Evolutionary conservation across 2,888 invertebrate species (phyloP), one percentile per base, ranked within the genome.

Genomic region (Cerastis rubricosa): DNA sequence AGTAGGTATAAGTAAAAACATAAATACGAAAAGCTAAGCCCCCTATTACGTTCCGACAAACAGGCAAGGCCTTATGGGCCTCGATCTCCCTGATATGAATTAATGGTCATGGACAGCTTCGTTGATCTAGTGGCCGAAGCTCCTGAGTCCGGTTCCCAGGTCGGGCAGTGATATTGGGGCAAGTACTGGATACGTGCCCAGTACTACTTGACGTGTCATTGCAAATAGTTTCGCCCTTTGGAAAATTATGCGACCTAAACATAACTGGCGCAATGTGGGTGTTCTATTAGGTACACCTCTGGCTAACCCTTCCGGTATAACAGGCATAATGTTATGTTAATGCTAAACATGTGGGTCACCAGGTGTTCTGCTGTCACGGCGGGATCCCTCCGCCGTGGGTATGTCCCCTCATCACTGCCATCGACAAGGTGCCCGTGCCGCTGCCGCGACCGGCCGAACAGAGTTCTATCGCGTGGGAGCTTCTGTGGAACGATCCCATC

Each of bases 301-400:
- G 25, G 12, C 12, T 25, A 25, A 19, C 29, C 29, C 19, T 9
- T 19, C 59, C 19, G 9, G 19, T 59, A 59, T 29, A 19, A 35
- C 29, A 14, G 59, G 8, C 8, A 19, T 9, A 0, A 25, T 6
- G 1, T 61, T 29, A 59, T n/a, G 40, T 7, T 63, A 63, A 63
- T 40, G 14, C 8, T 63, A 65, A 59, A 25, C 5, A n/a, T 40
- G 5, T n/a, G 22, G 22, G 17, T 77, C 35, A 12, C 3, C 89
- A 98, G 97, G 97, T 98, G 70, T 98, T 98, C 90, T 98, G 98
- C 93, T 98, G 98, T 76, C 98, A 98, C 92, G 98, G 98, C 25
- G 98, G 98, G 12, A 98, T 98, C 76, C 98, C 98, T 0, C 98
- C 98, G 1, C 97, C 98, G 2, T 97, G 97, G 97, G 94, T 97